Percentiles rank a stretch among this genome's conserved stretches.
These are phyloP conservation scores for Pediacus dermestoides DNA, from an alignment of 2,888 invertebrate genomes.

Conservation along the genomic window DNA sequence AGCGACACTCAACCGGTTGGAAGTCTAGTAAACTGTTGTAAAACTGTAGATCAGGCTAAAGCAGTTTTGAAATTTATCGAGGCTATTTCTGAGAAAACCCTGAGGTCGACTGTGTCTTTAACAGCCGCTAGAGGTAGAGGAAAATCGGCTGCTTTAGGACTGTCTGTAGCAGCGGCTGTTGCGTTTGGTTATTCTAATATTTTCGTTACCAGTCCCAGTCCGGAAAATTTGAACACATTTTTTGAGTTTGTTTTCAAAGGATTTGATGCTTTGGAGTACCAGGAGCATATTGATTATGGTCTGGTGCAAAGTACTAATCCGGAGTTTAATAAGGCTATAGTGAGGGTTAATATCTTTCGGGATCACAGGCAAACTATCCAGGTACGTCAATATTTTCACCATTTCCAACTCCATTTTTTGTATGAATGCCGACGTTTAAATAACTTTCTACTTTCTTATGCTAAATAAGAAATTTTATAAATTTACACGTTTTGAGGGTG, in stretches of 20 bases:
- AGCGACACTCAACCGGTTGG: slow-evolving; percentile 91
- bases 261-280: slow-evolving; percentile 88
- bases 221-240: slow-evolving; percentile 95
- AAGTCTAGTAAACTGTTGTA: slow-evolving; percentile 80
- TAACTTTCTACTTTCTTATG: no score
- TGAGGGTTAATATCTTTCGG: slow-evolving; percentile 85
- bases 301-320: slow-evolving; percentile 92
- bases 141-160: slow-evolving; percentile 94
- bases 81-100: slow-evolving; percentile 87
- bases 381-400: slow-evolving; percentile 52
- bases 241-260: slow-evolving; percentile 97
- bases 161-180: slow-evolving; percentile 84
- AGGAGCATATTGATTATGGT: slow-evolving; percentile 95
- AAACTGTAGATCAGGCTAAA: slow-evolving; percentile 91
- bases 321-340: slow-evolving; percentile 94
- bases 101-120: slow-evolving; percentile 85
- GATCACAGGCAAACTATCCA: slow-evolving; percentile 92
- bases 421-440: no score
- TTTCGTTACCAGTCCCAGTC: slow-evolving; percentile 96
- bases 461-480: no score
- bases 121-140: slow-evolving; percentile 97
- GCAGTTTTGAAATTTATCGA: slow-evolving; percentile 91
- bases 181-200: slow-evolving; percentile 84
- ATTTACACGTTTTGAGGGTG: no score
- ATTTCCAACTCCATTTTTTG: no score